Base-by-base conservation (phyloP, 1,140 invertebrate genomes). In the Bombus balteatus region DNA sequence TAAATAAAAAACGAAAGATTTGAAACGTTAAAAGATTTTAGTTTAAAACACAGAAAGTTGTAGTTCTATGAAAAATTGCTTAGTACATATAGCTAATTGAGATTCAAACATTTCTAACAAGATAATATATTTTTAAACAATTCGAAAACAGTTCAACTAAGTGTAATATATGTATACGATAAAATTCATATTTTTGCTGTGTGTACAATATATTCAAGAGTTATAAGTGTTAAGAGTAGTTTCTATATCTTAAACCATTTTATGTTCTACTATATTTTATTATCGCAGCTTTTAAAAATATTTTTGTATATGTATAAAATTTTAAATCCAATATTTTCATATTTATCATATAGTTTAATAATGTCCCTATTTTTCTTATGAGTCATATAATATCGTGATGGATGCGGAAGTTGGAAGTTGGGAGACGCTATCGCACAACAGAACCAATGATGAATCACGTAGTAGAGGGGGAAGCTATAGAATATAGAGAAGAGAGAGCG, bases 381-480 rank as follows among this genome's bases (percentile, higher is more conserved):
- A 39, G n/a, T 71, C 28, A 37, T 57, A 57, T 25, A 22, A 5
- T 32, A 13, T 15, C 12, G 5, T 22, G 18, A 32, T 37, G 12
- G 13, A 39, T 22, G 12, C n/a, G 13, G 66, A 76, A 83, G 59
- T 83, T 47, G 5, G 18, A 18, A 53, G 18, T 53, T 83, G 59
- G 15, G 59, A 76, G 18, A 76, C 72, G 9, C 32, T 82, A 59
- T 39, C 25, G 0, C 8, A 28, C 18, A 28, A 39, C 5, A 68
- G 25, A 34, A 62, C 18, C 47, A 34, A 41, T 28, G n/a, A 39
- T 86, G 80, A 86, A 76, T 86, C 85, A 77, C 32, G 53, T 70
- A 72, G 59, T 53, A 59, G 68, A 41, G 59, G 80, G 85, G 57
- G 77, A 75, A 43, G 53, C 62, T 82, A 78, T 53, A 65, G 57